These are phyloP conservation scores for Penaeus chinensis DNA, from an alignment of 1,140 invertebrate species.

Conservation along the genomic window DNA sequence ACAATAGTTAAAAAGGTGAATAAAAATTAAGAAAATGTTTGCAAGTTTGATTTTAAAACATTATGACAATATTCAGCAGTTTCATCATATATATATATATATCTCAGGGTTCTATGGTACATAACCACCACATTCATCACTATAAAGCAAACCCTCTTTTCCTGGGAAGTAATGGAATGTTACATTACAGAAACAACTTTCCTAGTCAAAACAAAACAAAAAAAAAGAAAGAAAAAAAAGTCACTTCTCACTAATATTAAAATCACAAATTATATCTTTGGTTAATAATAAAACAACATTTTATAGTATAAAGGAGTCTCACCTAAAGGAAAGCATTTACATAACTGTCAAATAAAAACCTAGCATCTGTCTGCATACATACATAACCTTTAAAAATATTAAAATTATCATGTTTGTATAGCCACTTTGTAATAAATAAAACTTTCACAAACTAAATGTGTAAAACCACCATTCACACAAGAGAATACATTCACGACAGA, in stretches of 20 bases:
- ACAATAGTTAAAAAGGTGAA: neutral
- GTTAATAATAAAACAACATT: conserved; percentile 33
- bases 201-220: neutral
- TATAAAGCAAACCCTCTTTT: conserved; percentile 10
- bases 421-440: no score
- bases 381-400: no score
- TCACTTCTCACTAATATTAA: conserved; percentile 28
- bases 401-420: no score
- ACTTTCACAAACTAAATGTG: no score
- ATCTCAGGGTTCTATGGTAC: conserved; percentile 20
- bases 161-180: conserved; percentile 36
- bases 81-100: conserved; percentile 17
- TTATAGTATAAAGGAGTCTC: neutral
- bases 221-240: no score
- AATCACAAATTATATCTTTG: conserved; percentile 41
- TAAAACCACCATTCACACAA: no score
- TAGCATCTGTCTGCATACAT: no score
- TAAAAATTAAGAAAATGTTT: neutral
- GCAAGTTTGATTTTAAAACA: neutral
- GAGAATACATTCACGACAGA: no score
- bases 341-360: no score
- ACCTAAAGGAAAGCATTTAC: no score
- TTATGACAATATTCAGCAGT: conserved; percentile 27
- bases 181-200: conserved; percentile 3
- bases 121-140: conserved; percentile 31